A percentile compares a stretch with the other conserved stretches of the same genome.
Conservation (phyloP, 1,140 invertebrate species). For the Neotoxoptera formosana region DNA sequence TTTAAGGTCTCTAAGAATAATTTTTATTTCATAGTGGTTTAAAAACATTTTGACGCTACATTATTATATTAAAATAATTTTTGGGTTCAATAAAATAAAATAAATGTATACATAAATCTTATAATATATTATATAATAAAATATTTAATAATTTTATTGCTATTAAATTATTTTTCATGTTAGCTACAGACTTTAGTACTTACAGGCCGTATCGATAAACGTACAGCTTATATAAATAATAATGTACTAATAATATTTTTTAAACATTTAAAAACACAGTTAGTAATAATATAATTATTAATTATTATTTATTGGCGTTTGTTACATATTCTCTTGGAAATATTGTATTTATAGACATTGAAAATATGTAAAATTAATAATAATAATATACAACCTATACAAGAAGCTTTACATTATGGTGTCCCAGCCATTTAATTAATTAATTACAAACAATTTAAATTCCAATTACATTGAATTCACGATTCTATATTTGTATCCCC, state of each 20-base stretch:
- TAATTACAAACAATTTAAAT: not conserved
- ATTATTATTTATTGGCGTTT: not conserved
- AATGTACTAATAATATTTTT: not conserved
- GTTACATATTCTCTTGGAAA: not conserved
- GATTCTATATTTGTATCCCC: not conserved
- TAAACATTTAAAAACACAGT: not conserved
- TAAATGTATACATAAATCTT: not conserved
- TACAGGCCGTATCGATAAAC: too few species aligned
- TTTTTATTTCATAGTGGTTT: not conserved
- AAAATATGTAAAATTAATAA: not conserved
- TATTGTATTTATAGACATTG: not conserved
- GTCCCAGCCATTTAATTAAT: not conserved
- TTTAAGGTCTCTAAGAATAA: not conserved
- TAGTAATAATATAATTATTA: not conserved
- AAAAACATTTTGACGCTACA: not conserved
- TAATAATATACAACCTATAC: too few species aligned
- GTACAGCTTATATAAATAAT: not conserved
- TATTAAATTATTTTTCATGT: not conserved
- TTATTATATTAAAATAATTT: not conserved
- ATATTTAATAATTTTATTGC: not conserved
- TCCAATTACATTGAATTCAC: not conserved
- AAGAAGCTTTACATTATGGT: not conserved
- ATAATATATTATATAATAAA: not conserved
- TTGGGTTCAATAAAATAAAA: not conserved
- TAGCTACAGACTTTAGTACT: too few species aligned